Percentiles rank a stretch among this genome's conserved stretches.
These are phyloP conservation scores for Elephas maximus DNA, from an alignment of 2,113 vertebrate genomes.

Conservation along the genomic window DNA sequence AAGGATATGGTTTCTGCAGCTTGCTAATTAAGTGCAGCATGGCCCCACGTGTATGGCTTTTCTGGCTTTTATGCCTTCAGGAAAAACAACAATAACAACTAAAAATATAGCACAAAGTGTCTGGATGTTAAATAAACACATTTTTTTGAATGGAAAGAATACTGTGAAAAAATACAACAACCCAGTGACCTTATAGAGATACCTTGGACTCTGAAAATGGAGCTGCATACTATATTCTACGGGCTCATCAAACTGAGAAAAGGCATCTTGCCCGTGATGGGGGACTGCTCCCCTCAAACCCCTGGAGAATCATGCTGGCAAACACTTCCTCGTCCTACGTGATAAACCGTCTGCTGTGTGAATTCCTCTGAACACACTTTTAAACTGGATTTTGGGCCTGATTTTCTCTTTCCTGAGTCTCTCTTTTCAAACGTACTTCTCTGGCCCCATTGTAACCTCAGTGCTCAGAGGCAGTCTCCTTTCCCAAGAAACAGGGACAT, in stretches of 20 bases:
- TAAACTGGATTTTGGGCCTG: not conserved
- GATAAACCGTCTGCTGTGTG: not conserved
- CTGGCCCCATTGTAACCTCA: not conserved
- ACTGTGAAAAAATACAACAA: not conserved
- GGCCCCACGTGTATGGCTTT: not conserved
- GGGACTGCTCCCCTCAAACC: not conserved
- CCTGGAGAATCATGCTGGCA: not conserved
- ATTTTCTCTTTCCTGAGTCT: not conserved
- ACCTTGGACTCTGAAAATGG: not conserved
- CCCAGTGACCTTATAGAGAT: not conserved
- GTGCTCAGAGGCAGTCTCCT: not conserved
- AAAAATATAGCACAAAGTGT: not conserved
- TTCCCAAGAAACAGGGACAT: conserved; percentile 64
- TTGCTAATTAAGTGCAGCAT: not conserved
- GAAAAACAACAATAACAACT: not conserved
- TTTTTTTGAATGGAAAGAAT: not conserved
- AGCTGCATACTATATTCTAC: not conserved
- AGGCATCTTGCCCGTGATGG: not conserved
- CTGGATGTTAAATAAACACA: conserved; percentile 39
- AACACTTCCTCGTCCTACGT: not conserved
- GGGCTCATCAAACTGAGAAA: too few species aligned
- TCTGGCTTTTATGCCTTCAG: not conserved
- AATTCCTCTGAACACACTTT: conserved; percentile 22
- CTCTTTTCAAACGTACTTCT: not conserved
- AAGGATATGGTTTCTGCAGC: not conserved